Evolutionary conservation across 2,797 vertebrate species (phyloP), one percentile per base, ranked within the genome.

Genomic region (Echiichthys vipera): DNA sequence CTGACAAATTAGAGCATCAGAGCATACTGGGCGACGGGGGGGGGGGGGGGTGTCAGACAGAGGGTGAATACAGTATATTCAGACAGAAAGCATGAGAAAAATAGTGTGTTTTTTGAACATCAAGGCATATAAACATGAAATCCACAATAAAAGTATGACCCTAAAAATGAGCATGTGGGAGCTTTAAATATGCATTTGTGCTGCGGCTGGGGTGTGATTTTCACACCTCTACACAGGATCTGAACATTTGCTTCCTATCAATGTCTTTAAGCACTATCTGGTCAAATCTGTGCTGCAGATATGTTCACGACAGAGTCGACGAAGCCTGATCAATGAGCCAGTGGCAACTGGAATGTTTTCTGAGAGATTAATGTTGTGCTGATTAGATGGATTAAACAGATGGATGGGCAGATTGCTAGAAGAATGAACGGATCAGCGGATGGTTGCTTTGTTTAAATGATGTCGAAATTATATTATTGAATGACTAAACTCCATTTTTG

Each of bases 381-480:
- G 51, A 84, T 84, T 73, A 78, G 50, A 67, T 49, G 74, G 76
- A 88, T 84, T 83, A 66, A 88, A 81, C 91, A 92, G 91, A 93
- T 93, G 91, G 92, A 74, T 50, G 61, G 56, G 88, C 92, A 93
- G 92, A 89, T 92, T 93, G 91, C 47, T 24, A 12, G 37, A 84
- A 86, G 79, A 88, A 89, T 87, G 73, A 79, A 54, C 36, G 59
- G 83, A 80, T 90, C 74, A 91, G 80, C 57, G 72, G 58, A 73
- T 65, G 29, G 34, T 17, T 57, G 62, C 47, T 82, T 87, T 85
- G 73, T 88, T 83, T 56, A 34, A 80, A 68, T 46, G 11, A 65
- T 56, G 51, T 43, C n/a, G 12, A 80, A 43, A 74, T 46, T 20
- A 34, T 45, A 51, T 67, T 5, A 37, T 25, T 67, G 18, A 55